Percentiles rank a stretch among this genome's conserved stretches.
Evolutionary conservation across 2,113 vertebrate species (phyloP).

Genomic region (Carettochelys insculpta): DNA sequence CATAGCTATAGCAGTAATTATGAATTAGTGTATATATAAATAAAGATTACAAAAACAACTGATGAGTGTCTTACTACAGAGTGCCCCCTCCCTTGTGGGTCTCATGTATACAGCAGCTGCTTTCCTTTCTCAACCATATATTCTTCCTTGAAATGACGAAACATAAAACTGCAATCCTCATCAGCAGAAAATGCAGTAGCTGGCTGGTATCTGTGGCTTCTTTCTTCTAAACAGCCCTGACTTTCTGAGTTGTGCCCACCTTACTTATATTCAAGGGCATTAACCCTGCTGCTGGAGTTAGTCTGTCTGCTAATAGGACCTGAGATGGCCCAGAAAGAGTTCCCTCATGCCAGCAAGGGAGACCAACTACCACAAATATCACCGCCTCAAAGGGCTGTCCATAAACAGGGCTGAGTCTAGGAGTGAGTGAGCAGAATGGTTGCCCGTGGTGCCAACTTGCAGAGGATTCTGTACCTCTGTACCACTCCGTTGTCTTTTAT

Average conservation of each 20-base stretch:
- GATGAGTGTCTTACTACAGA: constrained; percentile 17
- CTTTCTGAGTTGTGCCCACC: no score
- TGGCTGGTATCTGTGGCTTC: neutral
- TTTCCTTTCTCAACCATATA: neutral
- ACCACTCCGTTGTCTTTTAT: no score
- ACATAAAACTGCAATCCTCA: neutral
- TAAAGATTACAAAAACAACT: constrained; percentile 24
- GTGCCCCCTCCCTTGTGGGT: constrained; percentile 3
- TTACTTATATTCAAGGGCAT: neutral
- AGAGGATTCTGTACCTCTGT: neutral
- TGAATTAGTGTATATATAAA: constrained; percentile 19
- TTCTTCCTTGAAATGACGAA: neutral
- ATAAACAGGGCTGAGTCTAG: neutral
- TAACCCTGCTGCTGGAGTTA: neutral
- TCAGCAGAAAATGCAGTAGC: neutral
- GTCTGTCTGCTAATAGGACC: neutral
- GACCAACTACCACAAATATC: neutral
- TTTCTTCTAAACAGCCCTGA: neutral
- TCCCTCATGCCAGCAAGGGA: neutral
- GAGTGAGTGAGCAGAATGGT: neutral
- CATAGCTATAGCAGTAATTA: constrained; percentile 46
- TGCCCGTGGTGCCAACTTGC: neutral
- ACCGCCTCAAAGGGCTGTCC: neutral
- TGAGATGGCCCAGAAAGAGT: neutral
- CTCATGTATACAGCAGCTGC: constrained; percentile 26